These are phyloP conservation scores for Orientallactaga sibirica DNA, from an alignment of 2,797 vertebrate genomes.

Conservation along the genomic window DNA sequence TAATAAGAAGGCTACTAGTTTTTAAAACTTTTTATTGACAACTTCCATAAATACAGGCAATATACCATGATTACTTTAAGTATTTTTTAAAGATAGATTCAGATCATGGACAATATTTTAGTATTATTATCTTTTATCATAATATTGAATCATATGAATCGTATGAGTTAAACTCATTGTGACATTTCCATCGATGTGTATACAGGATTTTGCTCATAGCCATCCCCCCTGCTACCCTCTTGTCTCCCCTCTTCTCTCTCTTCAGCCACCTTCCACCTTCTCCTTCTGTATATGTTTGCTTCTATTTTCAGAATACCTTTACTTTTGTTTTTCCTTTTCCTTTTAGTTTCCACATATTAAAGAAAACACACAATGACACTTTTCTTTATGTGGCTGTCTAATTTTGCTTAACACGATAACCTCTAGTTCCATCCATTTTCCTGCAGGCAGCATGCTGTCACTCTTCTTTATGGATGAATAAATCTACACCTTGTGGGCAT, in stretches of 20 bases:
- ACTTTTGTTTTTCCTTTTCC: background rate
- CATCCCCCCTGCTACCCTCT: background rate
- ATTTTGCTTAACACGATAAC: too few relatives aligned
- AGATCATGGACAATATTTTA: slow-evolving; percentile 13
- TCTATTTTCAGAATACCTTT: background rate
- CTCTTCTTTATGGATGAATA: background rate
- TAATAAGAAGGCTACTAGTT: slow-evolving; percentile 35
- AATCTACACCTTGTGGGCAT: background rate
- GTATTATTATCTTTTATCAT: background rate
- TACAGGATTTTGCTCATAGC: background rate
- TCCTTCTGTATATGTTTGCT: background rate
- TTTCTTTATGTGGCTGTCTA: too few relatives aligned
- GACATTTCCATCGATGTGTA: background rate
- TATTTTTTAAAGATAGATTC: background rate
- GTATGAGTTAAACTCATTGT: background rate
- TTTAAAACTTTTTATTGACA: background rate
- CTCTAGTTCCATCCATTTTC: too few relatives aligned
- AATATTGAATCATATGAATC: background rate
- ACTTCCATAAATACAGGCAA: too few relatives aligned
- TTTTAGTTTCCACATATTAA: background rate
- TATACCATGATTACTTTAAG: too few relatives aligned
- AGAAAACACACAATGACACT: too few relatives aligned
- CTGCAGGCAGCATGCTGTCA: too few relatives aligned
- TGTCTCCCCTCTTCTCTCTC: background rate
- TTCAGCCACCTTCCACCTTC: background rate